A percentile compares a stretch with the other conserved stretches of the same genome.
These are phyloP conservation scores for Macroglossus sobrinus DNA, from an alignment of 2,113 vertebrate species.

Conservation along the genomic window DNA sequence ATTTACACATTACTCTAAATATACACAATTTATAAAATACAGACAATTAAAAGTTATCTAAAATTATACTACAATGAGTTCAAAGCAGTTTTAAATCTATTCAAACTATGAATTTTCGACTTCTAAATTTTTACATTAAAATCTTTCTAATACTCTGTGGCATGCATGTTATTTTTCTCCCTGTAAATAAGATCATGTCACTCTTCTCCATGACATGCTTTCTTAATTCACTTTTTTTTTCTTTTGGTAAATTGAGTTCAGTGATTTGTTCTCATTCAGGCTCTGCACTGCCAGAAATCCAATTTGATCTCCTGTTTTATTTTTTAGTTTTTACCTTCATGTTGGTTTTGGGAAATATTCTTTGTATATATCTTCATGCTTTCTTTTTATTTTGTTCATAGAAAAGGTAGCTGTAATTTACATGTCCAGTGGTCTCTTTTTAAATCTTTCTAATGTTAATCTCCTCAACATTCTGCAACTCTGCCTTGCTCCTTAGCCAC, in stretches of 20 bases:
- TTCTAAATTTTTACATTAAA: neutral
- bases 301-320: neutral
- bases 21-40: neutral
- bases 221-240: neutral
- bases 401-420: neutral
- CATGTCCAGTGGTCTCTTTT: neutral
- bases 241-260: neutral
- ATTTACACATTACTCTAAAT: neutral
- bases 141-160: neutral
- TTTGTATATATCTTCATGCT: neutral
- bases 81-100: conserved; percentile 7
- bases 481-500: neutral
- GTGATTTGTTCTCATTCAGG: neutral
- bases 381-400: neutral
- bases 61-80: neutral
- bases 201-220: neutral
- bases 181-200: neutral
- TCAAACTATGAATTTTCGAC: neutral
- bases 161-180: fast-evolving
- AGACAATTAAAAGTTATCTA: neutral
- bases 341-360: neutral
- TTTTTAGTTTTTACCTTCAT: neutral
- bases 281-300: neutral
- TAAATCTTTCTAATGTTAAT: neutral
- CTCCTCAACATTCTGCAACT: neutral